phyloP scores from a whole-genome alignment of 2,888 invertebrate species.

The Cryptosula pallasiana region DNA sequence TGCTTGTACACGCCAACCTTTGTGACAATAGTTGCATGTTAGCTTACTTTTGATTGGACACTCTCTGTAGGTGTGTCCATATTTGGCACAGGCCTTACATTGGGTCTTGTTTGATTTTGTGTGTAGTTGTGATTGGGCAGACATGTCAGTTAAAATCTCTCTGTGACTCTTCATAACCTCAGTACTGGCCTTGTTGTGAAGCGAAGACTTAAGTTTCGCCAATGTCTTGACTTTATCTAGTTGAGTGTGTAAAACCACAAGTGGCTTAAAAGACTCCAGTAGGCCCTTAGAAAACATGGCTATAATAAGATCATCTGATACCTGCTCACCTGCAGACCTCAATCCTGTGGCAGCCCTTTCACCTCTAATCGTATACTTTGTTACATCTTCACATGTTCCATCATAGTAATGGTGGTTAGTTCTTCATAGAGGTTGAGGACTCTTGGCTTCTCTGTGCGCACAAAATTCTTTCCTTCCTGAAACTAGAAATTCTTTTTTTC shows the following conservation, averaged over 20 bases:
- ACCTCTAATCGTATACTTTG: background rate
- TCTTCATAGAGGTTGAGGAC: background rate
- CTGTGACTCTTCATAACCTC: background rate
- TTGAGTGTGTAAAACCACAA: background rate
- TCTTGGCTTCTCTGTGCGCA: background rate
- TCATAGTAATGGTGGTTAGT: too few relatives aligned
- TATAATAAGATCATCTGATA: slow-evolving; percentile 6
- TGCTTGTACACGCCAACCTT: too few relatives aligned
- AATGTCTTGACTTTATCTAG: background rate
- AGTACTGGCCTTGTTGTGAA: background rate
- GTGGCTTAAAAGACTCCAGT: background rate
- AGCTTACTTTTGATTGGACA: background rate
- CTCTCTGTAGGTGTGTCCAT: background rate
- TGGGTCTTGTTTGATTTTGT: background rate
- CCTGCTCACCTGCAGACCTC: background rate
- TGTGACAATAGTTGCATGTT: background rate
- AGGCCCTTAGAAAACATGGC: slow-evolving; percentile 7
- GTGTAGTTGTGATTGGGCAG: background rate
- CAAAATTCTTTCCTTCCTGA: too few relatives aligned
- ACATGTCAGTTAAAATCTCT: too few relatives aligned
- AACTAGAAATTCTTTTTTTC: too few relatives aligned
- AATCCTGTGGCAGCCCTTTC: background rate
- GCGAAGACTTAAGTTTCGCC: background rate
- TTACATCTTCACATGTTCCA: slow-evolving; percentile 16
- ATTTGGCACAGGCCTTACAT: background rate